Evolutionary conservation across 2,888 invertebrate genomes (phyloP).

Genomic region (Pyrocoelia pectoralis): DNA sequence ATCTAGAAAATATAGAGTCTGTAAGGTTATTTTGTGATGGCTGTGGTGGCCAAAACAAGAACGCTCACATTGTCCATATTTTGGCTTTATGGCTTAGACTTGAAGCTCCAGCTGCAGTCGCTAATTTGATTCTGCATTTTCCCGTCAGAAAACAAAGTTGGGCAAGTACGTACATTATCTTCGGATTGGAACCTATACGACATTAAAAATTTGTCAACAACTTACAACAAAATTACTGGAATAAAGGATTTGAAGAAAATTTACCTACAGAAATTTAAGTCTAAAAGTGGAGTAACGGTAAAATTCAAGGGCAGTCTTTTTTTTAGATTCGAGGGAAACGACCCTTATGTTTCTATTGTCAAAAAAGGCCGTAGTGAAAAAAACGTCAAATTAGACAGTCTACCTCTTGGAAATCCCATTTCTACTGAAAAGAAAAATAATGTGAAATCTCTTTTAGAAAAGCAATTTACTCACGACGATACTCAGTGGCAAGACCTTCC

Average conservation of each 20-base stretch:
- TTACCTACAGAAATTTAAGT: constrained; percentile 5
- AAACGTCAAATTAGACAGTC: constrained; percentile 12
- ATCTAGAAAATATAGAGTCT: constrained; percentile 6
- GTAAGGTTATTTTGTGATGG: constrained; percentile 19
- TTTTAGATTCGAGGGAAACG: too few species aligned
- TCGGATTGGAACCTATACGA: not conserved
- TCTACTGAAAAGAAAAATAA: constrained; percentile 19
- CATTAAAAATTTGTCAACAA: not conserved
- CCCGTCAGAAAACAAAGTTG: constrained; percentile 18
- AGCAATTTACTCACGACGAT: constrained; percentile 18
- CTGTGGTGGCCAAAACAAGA: constrained; percentile 38
- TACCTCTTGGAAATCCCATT: constrained; percentile 11
- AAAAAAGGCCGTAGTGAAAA: constrained; percentile 11
- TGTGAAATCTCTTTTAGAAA: constrained; percentile 15
- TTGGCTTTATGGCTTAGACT: constrained; percentile 16
- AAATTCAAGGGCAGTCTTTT: constrained; percentile 2
- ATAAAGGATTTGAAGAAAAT: constrained; percentile 16
- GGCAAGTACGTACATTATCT: not conserved
- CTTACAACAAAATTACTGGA: not conserved
- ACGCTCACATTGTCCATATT: constrained; percentile 13
- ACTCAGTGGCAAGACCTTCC: constrained; percentile 19
- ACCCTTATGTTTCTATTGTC: constrained; percentile 9
- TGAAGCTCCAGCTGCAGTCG: constrained; percentile 11
- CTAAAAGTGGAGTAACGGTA: not conserved
- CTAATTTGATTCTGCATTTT: not conserved